Base-by-base conservation (phyloP, 1,140 invertebrate genomes). In the Drosophila insularis region DNA sequence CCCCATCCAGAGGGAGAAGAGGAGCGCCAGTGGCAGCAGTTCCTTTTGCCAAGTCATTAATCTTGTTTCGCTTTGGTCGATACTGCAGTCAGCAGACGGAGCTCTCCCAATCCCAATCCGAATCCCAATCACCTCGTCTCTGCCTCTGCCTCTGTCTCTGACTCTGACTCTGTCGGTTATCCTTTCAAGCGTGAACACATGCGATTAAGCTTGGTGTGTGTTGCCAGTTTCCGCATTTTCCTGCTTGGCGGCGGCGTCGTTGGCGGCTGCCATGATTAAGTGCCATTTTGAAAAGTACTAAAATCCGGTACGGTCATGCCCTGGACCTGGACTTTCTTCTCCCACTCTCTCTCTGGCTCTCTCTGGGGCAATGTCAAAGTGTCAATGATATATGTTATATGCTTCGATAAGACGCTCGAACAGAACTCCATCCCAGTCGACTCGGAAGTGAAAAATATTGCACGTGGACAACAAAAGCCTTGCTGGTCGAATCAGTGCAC, bases 231-330 rank as follows among this genome's bases (percentile, higher is more conserved):
- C 87, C 82, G 87, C 76, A 87, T 89, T 90, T 80, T 82, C 87
- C 87, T 87, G 87, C 72, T 79, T 82, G 79, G 69, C 81, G 43
- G 43, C 43, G 43, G 17, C 43, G 43, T 76, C 87, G 27, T 27
- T 27, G 79, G 68, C 81, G 79, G 79, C 87, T 90, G 86, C 86
- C 89, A 90, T 90, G 87, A 90, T 90, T 90, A 90, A 90, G 87
- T 90, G 87, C 87, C 87, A 90, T 90, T 90, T 90, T 90, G 87
- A 90, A 90, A 90, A 90, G 87, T 90, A 90, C 87, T 90, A 90
- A 90, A 90, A 90, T 90, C 87, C 81, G 85, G 80, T 87, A 68
- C 43, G 84, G 84, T 89, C 84, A 89, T 89, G 84, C 63, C 82
- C 19, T 46, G 43, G 32, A 40, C 76, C 78, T 62, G 53, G 67